Conservation (phyloP, 2,888 invertebrate species). For the Microctonus hyperodae region DNA sequence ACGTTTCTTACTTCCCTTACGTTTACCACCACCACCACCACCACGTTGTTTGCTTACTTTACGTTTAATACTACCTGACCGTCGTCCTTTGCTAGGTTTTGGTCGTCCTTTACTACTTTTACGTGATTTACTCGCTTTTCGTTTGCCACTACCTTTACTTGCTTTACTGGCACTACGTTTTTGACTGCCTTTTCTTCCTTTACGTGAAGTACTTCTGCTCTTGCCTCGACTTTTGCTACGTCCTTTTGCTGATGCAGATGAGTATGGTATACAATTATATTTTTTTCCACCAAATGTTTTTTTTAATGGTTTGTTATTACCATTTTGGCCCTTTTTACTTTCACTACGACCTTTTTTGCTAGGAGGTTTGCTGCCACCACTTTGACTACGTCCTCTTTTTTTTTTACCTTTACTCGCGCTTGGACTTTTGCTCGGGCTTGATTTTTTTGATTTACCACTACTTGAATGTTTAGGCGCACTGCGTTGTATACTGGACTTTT, state of each 20-base stretch:
- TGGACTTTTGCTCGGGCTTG: not conserved
- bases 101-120: conserved; percentile 5
- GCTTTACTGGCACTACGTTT: not conserved
- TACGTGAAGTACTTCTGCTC: not conserved
- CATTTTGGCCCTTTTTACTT: not conserved
- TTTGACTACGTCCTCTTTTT: not conserved
- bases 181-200: too few relatives aligned
- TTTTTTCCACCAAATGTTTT: not conserved
- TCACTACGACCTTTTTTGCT: not conserved
- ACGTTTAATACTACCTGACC: conserved; percentile 3
- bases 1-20: not conserved
- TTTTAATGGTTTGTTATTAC: not conserved
- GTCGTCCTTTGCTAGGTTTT: conserved; percentile 1
- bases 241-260: not conserved
- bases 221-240: not conserved
- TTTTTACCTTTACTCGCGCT: not conserved
- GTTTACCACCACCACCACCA: not conserved
- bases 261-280: not conserved
- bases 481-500: not conserved
- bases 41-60: too few relatives aligned
- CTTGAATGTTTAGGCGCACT: too few relatives aligned
- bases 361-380: not conserved
- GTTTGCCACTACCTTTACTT: not conserved
- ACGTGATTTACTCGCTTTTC: conserved; percentile 5
- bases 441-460: not conserved